phyloP scores from a whole-genome alignment of 1,140 invertebrate genomes.

The Leptinotarsa undecemlineata region DNA sequence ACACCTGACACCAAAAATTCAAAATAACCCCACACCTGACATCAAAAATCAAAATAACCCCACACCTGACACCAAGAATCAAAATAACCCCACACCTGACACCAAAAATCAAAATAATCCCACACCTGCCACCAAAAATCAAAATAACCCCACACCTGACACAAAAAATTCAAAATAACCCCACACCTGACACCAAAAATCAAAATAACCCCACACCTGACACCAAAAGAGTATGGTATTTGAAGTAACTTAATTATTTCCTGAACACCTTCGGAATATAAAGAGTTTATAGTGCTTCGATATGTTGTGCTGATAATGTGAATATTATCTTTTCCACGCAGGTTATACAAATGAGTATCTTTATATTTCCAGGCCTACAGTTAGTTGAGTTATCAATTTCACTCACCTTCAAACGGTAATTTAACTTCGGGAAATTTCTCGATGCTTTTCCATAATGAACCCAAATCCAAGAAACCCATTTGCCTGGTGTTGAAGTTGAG shows the following conservation, averaged over 20 bases:
- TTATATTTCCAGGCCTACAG: too few species aligned
- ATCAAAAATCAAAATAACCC: not conserved
- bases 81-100: not conserved
- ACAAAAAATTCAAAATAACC: not conserved
- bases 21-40: too few species aligned
- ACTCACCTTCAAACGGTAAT: constrained; percentile 58
- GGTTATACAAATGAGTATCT: too few species aligned
- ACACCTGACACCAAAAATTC: too few species aligned
- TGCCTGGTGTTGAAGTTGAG: constrained; percentile 56
- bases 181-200: too few species aligned
- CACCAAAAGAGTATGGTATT: not conserved
- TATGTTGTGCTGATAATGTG: too few species aligned
- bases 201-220: not conserved
- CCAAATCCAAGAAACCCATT: constrained; percentile 60
- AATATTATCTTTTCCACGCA: too few species aligned
- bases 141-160: constrained; percentile 1
- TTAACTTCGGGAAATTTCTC: constrained; percentile 57
- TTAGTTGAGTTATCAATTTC: not conserved
- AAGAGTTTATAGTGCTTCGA: too few species aligned
- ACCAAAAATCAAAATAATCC: not conserved
- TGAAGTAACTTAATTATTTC: too few species aligned
- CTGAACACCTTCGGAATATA: too few species aligned
- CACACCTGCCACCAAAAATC: too few species aligned
- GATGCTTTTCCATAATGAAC: constrained; percentile 60
- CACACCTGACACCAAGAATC: not conserved